Conservation (phyloP, 2,113 vertebrate genomes). For the Machaerirhynchus nigripectus region DNA sequence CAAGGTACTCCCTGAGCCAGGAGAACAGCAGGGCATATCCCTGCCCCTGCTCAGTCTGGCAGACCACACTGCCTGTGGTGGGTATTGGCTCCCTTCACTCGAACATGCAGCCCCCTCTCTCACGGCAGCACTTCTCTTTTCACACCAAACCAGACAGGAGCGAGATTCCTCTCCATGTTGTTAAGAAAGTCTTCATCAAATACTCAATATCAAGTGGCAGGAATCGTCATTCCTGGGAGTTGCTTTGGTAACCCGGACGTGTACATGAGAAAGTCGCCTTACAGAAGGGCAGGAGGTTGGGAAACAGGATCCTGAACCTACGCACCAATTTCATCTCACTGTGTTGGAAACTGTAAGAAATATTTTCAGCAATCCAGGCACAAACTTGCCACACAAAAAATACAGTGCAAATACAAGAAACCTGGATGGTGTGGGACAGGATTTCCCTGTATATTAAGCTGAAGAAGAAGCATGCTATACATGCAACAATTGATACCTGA, state of each 20-base stretch:
- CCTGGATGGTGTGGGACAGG: neutral
- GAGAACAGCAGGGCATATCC: neutral
- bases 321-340: neutral
- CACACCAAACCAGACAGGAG: neutral
- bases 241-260: neutral
- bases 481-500: neutral
- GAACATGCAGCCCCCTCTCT: fast-evolving
- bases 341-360: neutral
- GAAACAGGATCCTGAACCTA: neutral
- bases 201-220: neutral
- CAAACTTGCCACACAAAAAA: neutral
- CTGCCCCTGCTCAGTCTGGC: neutral
- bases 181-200: neutral
- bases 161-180: neutral
- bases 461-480: neutral
- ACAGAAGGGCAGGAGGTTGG: neutral
- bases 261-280: fast-evolving
- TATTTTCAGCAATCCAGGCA: neutral
- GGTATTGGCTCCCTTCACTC: fast-evolving
- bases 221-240: fast-evolving
- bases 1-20: neutral
- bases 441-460: neutral
- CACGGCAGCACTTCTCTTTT: neutral
- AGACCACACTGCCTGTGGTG: neutral
- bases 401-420: neutral